Base-by-base conservation (phyloP, 2,113 vertebrate genomes). In the Poicephalus gulielmi region DNA sequence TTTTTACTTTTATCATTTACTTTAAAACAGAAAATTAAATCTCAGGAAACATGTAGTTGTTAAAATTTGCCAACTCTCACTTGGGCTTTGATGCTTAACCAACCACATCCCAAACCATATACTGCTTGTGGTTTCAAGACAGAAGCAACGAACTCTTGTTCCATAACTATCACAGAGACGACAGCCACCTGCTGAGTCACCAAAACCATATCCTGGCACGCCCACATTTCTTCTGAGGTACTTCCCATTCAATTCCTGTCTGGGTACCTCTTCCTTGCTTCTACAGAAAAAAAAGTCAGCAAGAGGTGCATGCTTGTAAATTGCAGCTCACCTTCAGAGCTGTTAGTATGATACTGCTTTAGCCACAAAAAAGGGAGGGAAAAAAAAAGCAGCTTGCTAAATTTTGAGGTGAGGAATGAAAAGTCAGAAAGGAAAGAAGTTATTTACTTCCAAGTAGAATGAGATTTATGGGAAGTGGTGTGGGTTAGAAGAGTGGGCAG, bases 151-250 rank as follows among this genome's bases (percentile, higher is more conserved):
- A 94, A 95, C 80, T 86, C 86, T 47, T 66, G n/a, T 74, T 76
- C 77, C 28, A 18, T 24, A 77, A 50, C 39, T 57, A 60, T 31
- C 66, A 94, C 49, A 88, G 44, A 86, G 25, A 35, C 1, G 6
- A 37, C 31, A 94, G 80, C 75, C 96, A 94, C 88, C 86, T 92
- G 71, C 68, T 94, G 80, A 97, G 88, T 87, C 93, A 94, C 63
- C 69, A 70, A 91, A 95, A 91, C 84, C 81, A 78, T 94, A 81
- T 68, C 77, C 77, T 87, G 62, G 44, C 35, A 69, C 7, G 69
- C 8, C 30, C 4, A 1, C 16, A 25, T 22, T 91, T 84, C 47
- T 79, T 91, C 47, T 71, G 73, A 95, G 33, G 23, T 28, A 60
- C 33, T 13, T 71, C 46, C 39, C 77, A 71, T 60, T 84, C 69